A percentile compares a stretch with the other conserved stretches of the same genome.
phyloP scores from a whole-genome alignment of 2,888 invertebrate genomes.

The Thelaira solivaga region DNA sequence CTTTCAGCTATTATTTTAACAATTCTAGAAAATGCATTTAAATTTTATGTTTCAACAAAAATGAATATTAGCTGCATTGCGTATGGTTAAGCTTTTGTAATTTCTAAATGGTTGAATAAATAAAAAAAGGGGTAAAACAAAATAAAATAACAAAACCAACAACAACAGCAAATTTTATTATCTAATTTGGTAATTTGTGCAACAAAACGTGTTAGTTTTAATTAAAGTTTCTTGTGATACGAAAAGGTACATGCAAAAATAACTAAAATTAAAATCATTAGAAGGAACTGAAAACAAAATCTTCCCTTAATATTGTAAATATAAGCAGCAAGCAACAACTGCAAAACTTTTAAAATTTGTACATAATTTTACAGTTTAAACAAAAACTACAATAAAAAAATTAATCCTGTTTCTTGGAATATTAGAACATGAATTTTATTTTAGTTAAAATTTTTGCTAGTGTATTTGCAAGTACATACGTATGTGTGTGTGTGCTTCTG shows the following conservation, averaged over 20 bases:
- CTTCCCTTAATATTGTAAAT: neutral
- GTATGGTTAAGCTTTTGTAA: conserved; percentile 17
- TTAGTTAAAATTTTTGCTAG: neutral
- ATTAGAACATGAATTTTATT: neutral
- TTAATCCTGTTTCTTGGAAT: neutral
- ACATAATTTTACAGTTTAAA: neutral
- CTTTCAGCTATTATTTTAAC: conserved; percentile 16
- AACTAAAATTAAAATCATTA: conserved; percentile 37
- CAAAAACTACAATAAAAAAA: conserved; percentile 1
- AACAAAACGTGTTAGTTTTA: conserved; percentile 62
- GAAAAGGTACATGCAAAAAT: conserved; percentile 18
- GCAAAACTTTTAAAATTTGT: conserved; percentile 42
- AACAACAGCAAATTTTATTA: conserved; percentile 12
- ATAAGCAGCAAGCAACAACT: conserved; percentile 20
- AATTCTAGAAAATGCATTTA: conserved; percentile 56
- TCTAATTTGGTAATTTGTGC: conserved; percentile 60
- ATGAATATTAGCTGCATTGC: conserved; percentile 54
- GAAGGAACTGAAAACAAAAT: conserved; percentile 43
- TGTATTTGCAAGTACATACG: neutral
- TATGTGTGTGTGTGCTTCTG: neutral
- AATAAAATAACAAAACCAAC: conserved; percentile 17
- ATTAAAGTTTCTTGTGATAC: conserved; percentile 44
- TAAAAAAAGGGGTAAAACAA: conserved; percentile 14
- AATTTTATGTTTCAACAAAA: conserved; percentile 39
- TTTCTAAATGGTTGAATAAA: conserved; percentile 1